Conservation (phyloP, 1,140 invertebrate species). For the Lucilia sericata region DNA sequence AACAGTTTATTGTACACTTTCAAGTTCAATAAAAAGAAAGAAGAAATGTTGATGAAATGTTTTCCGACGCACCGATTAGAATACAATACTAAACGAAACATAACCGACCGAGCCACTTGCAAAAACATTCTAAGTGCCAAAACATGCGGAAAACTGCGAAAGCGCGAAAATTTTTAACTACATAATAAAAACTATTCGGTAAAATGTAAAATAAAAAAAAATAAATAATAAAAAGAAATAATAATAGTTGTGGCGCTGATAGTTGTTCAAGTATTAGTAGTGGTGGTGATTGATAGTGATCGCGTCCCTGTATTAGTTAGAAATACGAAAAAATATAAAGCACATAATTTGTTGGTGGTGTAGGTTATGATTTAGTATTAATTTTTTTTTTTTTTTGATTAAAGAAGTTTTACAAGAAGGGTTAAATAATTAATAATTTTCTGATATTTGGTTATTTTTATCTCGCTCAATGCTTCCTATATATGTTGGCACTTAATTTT, state of each 20-base stretch:
- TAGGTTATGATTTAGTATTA: conserved; percentile 9
- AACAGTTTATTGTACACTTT: conserved; percentile 45
- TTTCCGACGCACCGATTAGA: conserved; percentile 22
- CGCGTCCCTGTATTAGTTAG: background rate
- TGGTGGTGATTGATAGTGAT: conserved; percentile 9
- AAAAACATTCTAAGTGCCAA: conserved; percentile 49
- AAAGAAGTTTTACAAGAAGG: background rate
- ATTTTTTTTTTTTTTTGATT: conserved; percentile 8
- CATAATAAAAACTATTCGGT: conserved; percentile 40
- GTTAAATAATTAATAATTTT: too few species aligned
- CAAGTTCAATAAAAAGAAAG: conserved; percentile 22
- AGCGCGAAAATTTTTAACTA: conserved; percentile 35
- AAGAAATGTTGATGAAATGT: background rate
- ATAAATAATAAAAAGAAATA: background rate
- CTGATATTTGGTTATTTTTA: too few species aligned
- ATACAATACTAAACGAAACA: conserved; percentile 43
- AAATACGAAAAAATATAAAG: background rate
- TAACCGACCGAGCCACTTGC: conserved; percentile 48
- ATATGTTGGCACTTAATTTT: background rate
- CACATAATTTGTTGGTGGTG: conserved; percentile 33
- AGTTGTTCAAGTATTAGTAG: background rate
- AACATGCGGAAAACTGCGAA: conserved; percentile 48
- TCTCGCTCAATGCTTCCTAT: background rate
- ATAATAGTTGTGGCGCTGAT: background rate
- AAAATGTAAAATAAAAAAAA: background rate